Percentiles rank a stretch among this genome's conserved stretches.
These are phyloP conservation scores for Baccha elongata DNA, from an alignment of 2,888 invertebrate species.

Conservation along the genomic window DNA sequence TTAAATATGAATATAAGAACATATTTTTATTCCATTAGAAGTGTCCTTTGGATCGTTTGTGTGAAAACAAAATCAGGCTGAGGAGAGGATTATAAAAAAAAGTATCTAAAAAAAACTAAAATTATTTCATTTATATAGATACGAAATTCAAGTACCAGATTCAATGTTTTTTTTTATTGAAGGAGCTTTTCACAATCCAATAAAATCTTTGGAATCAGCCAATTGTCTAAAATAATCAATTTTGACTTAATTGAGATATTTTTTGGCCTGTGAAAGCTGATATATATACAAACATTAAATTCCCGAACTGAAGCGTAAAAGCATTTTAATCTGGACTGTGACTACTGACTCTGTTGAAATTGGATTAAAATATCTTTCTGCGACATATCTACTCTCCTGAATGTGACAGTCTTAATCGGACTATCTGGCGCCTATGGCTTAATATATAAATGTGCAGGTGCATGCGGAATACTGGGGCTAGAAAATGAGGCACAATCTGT, in stretches of 20 bases:
- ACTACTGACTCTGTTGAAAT: not conserved
- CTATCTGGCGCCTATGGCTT: conserved; percentile 10
- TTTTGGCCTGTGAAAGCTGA: conserved; percentile 2
- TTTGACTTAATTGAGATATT: conserved; percentile 10
- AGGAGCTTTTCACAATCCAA: conserved; percentile 3
- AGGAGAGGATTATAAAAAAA: conserved; percentile 5
- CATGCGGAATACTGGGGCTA: conserved; percentile 9
- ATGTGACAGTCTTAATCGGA: not conserved
- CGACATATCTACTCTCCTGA: not conserved
- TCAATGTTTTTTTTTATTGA: not conserved
- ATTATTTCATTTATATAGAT: not conserved
- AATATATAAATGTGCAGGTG: conserved; percentile 3
- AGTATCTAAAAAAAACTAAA: not conserved
- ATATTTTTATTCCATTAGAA: not conserved
- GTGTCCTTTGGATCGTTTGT: not conserved
- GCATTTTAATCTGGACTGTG: conserved; percentile 1
- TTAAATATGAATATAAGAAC: conserved; percentile 28
- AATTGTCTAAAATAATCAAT: conserved; percentile 4
- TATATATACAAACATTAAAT: no score
- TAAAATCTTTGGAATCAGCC: not conserved
- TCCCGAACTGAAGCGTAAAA: conserved; percentile 16
- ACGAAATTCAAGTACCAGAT: not conserved
- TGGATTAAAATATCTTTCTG: not conserved
- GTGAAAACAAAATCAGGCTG: not conserved
- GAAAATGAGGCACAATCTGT: no score